These are phyloP conservation scores for Sterna hirundo DNA, from an alignment of 2,113 vertebrate genomes.

Conservation along the genomic window DNA sequence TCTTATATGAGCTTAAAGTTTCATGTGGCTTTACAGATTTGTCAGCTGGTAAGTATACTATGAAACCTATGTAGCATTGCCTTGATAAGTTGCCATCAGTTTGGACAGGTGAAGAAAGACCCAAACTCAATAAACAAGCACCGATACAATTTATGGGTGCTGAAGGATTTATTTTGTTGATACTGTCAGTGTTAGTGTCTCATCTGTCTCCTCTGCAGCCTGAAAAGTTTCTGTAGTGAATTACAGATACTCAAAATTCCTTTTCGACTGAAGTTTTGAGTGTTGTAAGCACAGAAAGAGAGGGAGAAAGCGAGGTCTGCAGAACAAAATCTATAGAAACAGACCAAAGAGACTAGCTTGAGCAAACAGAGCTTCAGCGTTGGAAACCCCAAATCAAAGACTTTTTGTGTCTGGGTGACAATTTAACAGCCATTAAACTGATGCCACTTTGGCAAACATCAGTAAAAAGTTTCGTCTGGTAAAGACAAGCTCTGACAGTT, in stretches of 20 bases:
- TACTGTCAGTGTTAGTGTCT: conserved; percentile 11
- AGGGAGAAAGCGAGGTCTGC: background rate
- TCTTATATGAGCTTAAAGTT: background rate
- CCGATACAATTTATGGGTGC: conserved; percentile 9
- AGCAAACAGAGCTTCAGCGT: background rate
- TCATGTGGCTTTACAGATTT: background rate
- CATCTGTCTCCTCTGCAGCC: background rate
- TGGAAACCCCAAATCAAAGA: background rate
- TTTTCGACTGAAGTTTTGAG: background rate
- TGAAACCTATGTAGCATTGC: background rate
- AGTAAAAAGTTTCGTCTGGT: background rate
- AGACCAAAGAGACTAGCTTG: background rate
- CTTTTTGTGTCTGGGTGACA: background rate
- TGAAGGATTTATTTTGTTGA: conserved; percentile 38
- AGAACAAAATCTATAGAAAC: background rate
- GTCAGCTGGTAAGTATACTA: background rate
- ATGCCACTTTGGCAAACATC: background rate
- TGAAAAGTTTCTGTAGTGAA: conserved; percentile 26
- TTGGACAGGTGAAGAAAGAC: background rate
- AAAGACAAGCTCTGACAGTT: background rate
- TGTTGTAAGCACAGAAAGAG: background rate
- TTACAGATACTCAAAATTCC: conserved; percentile 6
- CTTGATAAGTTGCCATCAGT: conserved; percentile 2
- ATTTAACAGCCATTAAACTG: background rate
- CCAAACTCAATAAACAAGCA: background rate